Evolutionary conservation across 2,113 vertebrate genomes (phyloP).

Genomic region (Struthio camelus): DNA sequence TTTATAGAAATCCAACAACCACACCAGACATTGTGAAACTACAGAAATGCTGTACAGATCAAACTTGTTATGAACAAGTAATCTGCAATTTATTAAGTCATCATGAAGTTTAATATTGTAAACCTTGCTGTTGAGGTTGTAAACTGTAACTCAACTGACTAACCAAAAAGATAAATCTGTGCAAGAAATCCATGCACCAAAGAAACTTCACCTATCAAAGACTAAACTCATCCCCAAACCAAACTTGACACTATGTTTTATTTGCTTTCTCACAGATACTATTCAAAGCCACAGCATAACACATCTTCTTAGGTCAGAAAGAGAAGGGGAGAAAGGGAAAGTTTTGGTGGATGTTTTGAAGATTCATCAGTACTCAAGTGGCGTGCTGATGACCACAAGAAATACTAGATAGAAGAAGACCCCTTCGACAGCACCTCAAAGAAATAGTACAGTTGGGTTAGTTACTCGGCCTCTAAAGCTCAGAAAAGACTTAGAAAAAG

Average conservation of each 20-base stretch:
- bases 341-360: background rate
- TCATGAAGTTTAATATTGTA: accelerated
- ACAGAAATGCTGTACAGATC: background rate
- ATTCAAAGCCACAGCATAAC: background rate
- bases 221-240: background rate
- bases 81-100: background rate
- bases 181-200: background rate
- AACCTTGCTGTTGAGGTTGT: background rate
- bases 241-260: background rate
- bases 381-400: background rate
- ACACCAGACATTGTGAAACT: background rate
- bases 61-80: background rate
- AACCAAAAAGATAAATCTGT: background rate
- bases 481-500: background rate
- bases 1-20: background rate
- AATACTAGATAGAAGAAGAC: background rate
- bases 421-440: background rate
- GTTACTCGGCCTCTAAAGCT: background rate
- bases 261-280: conserved; percentile 15
- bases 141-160: conserved; percentile 23
- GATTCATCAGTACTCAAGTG: background rate
- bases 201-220: background rate
- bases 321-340: background rate
- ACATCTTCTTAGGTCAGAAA: background rate
- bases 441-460: background rate